Evolutionary conservation across 2,888 invertebrate species (phyloP).

Genomic region (Caenorhabditis angaria): DNA sequence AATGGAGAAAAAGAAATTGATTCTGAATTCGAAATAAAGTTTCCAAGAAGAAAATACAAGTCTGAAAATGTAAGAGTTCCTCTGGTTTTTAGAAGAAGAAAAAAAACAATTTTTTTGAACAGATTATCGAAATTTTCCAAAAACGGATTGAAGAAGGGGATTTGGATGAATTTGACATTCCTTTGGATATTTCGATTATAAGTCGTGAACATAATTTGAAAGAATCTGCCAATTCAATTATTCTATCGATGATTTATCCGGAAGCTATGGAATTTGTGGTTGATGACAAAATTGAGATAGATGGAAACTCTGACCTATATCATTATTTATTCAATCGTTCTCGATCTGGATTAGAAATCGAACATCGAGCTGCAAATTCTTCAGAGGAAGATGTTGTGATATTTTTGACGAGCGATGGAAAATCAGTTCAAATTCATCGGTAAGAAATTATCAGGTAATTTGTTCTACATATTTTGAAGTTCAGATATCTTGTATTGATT

Average conservation of each 20-base stretch:
- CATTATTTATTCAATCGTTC: neutral
- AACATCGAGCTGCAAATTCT: neutral
- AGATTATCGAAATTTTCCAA: neutral
- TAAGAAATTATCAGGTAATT: too few relatives aligned
- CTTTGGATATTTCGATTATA: slow-evolving; percentile 10
- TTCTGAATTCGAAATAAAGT: neutral
- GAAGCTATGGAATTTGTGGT: neutral
- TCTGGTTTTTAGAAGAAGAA: neutral
- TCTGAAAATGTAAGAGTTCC: slow-evolving; percentile 6
- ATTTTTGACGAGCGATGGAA: neutral
- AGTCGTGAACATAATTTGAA: neutral
- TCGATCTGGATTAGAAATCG: neutral
- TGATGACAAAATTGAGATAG: neutral
- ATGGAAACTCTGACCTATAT: neutral
- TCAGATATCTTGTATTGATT: slow-evolving; percentile 15
- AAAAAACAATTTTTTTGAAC: neutral
- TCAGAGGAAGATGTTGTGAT: neutral
- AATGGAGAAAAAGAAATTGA: neutral
- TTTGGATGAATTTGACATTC: slow-evolving; percentile 22
- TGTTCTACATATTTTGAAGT: neutral
- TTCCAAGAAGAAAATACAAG: neutral
- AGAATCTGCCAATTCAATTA: neutral
- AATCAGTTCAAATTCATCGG: neutral
- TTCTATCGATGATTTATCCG: slow-evolving; percentile 1
- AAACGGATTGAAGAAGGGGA: slow-evolving; percentile 11